Conservation (phyloP, 2,113 vertebrate genomes). For the Gymnocephalus cernua region DNA sequence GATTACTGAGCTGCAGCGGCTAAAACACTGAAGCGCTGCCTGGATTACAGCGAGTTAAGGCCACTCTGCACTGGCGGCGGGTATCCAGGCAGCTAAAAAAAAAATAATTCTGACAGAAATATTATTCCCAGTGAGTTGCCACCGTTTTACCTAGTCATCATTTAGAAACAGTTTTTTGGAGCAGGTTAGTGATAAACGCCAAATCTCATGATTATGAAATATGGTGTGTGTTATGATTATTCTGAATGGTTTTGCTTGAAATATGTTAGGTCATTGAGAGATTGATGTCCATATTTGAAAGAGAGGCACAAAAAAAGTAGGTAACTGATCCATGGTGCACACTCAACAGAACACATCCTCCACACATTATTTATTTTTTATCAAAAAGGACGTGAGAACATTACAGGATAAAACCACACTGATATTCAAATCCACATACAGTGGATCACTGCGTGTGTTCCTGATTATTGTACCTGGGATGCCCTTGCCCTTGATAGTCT, state of each 20-base stretch:
- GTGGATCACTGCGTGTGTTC: neutral
- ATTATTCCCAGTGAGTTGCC: slow-evolving; percentile 20
- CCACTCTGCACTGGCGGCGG: neutral
- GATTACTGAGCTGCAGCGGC: slow-evolving; percentile 87
- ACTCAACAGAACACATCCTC: neutral
- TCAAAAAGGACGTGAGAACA: neutral
- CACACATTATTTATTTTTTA: too few species aligned
- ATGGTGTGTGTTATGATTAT: neutral
- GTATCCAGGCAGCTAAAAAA: neutral
- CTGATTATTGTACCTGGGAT: slow-evolving; percentile 87
- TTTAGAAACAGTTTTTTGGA: neutral
- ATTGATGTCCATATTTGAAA: neutral
- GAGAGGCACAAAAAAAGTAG: neutral
- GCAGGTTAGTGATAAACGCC: neutral
- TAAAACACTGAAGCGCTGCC: slow-evolving; percentile 55
- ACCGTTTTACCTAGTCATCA: slow-evolving; percentile 11
- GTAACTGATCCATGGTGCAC: neutral
- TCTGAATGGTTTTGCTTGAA: neutral
- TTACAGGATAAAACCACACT: neutral
- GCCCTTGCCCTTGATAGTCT: slow-evolving; percentile 94
- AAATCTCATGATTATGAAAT: neutral
- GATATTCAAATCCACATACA: neutral
- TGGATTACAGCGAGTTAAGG: slow-evolving; percentile 58
- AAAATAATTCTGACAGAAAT: slow-evolving; percentile 23
- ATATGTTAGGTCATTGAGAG: neutral